These are phyloP conservation scores for Lagorchestes hirsutus DNA, from an alignment of 2,797 vertebrate genomes.

Conservation along the genomic window DNA sequence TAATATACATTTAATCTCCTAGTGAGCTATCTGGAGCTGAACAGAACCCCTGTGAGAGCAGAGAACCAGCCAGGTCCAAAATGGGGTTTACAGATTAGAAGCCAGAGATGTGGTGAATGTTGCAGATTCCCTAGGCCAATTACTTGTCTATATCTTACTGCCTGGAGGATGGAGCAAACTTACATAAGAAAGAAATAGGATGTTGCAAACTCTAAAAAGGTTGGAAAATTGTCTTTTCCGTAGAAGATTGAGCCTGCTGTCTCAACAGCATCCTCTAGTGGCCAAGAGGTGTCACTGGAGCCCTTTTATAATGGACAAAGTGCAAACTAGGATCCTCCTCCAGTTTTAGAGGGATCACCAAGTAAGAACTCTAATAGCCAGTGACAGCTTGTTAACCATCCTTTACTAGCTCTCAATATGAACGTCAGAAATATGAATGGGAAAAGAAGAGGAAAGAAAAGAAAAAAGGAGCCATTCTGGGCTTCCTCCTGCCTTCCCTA, in stretches of 20 bases:
- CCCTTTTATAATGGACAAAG: fast-evolving
- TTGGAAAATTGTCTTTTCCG: neutral
- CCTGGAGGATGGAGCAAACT: neutral
- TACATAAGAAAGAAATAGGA: conserved; percentile 15
- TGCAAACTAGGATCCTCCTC: neutral
- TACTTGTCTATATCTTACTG: neutral
- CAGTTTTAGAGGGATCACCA: neutral
- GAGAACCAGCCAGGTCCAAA: neutral
- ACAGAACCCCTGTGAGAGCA: neutral
- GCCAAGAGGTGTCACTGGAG: neutral
- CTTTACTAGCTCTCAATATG: neutral
- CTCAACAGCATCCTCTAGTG: conserved; percentile 31
- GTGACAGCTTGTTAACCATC: neutral
- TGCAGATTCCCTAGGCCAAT: neutral
- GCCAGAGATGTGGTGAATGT: neutral
- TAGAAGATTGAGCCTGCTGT: neutral
- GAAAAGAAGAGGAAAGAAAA: neutral
- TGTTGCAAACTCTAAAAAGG: conserved; percentile 32
- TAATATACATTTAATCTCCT: neutral
- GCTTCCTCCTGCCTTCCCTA: neutral
- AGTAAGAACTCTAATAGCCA: neutral
- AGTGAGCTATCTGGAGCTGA: neutral
- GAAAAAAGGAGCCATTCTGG: neutral
- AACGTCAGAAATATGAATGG: neutral
- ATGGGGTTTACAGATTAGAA: neutral